A percentile compares a stretch with the other conserved stretches of the same genome.
phyloP scores from a whole-genome alignment of 1,140 invertebrate species.

The Neotoxoptera formosana region DNA sequence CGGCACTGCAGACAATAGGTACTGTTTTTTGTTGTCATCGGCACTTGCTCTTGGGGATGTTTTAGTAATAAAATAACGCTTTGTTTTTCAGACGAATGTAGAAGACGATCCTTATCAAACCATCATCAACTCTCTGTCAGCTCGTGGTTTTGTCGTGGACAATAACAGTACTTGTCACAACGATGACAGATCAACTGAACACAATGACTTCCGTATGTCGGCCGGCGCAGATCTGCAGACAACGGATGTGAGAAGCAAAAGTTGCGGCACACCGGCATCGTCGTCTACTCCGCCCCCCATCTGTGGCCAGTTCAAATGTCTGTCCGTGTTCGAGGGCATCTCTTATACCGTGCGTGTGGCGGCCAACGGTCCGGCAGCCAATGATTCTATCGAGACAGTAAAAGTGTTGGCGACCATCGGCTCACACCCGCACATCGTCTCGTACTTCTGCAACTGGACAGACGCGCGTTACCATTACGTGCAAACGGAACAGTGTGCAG shows the following conservation, averaged over 20 bases:
- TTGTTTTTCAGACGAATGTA: not conserved
- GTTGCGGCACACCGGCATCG: too few species aligned
- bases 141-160: not conserved
- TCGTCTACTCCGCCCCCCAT: not conserved
- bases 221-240: not conserved
- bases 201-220: rapidly evolving
- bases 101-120: not conserved
- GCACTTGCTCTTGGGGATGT: not conserved
- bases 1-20: not conserved
- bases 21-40: not conserved
- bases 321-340: not conserved
- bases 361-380: not conserved
- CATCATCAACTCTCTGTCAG: not conserved
- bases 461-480: not conserved
- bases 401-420: not conserved
- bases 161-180: not conserved
- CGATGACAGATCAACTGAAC: not conserved
- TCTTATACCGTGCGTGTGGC: not conserved
- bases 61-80: not conserved
- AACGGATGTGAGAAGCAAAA: not conserved
- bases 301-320: not conserved
- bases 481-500: not conserved
- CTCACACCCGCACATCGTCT: not conserved
- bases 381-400: not conserved
- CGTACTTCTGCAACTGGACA: not conserved